Percentiles rank a stretch among this genome's conserved stretches.
Evolutionary conservation across 2,797 vertebrate genomes (phyloP).

Genomic region (Gallinago solitaria): DNA sequence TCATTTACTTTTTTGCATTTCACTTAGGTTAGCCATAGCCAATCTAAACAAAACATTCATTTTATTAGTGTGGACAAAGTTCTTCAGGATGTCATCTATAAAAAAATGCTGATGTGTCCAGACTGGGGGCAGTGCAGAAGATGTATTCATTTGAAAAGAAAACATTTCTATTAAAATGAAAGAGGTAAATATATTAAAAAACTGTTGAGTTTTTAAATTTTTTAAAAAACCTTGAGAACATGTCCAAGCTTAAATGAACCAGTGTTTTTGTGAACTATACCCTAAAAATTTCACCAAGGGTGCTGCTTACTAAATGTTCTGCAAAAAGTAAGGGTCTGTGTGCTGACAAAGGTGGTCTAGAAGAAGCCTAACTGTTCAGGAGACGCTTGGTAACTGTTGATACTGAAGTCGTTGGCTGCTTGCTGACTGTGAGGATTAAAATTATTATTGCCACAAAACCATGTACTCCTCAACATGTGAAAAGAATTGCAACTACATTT

Average conservation of each 20-base stretch:
- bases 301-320: not conserved
- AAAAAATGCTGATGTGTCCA: not conserved
- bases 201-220: not conserved
- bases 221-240: not conserved
- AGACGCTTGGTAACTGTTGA: not conserved
- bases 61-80: constrained; percentile 40
- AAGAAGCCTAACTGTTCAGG: not conserved
- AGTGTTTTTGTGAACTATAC: not conserved
- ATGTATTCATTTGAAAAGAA: not conserved
- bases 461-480: not conserved
- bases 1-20: constrained; percentile 62
- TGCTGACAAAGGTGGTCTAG: not conserved
- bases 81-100: constrained; percentile 10
- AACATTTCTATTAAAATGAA: constrained; percentile 32
- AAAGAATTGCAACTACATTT: not conserved
- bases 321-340: not conserved
- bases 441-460: not conserved
- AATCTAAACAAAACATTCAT: constrained; percentile 56
- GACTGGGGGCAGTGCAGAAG: constrained; percentile 12
- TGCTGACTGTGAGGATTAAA: not conserved
- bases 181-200: not conserved
- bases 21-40: constrained; percentile 59
- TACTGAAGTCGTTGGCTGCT: not conserved
- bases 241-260: not conserved
- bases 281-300: not conserved